A percentile compares a stretch with the other conserved stretches of the same genome.
Conservation (phyloP, 2,797 vertebrate species). For the Pogoniulus pusillus region DNA sequence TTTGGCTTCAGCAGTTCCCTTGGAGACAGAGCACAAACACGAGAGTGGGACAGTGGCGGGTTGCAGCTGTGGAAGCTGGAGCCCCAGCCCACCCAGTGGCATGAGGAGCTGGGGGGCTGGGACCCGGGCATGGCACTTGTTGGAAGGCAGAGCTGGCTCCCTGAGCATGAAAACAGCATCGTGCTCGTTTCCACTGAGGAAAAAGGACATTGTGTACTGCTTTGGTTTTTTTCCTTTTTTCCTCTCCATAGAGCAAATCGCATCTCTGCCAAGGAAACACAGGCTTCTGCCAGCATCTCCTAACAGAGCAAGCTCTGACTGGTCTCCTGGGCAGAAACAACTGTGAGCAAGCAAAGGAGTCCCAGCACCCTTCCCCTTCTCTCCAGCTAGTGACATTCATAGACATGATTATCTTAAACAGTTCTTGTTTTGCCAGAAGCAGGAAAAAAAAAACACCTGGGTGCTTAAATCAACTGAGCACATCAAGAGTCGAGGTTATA, state of each 20-base stretch:
- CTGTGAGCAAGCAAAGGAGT: background rate
- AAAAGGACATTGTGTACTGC: slow-evolving; percentile 16
- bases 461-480: background rate
- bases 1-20: background rate
- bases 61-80: background rate
- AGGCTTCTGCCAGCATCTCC: background rate
- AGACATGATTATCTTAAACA: background rate
- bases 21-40: accelerated
- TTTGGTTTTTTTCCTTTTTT: background rate
- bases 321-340: background rate
- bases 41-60: accelerated
- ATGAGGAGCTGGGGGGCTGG: accelerated
- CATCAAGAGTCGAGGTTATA: background rate
- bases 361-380: background rate
- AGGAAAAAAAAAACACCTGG: background rate
- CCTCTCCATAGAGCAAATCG: background rate
- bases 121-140: accelerated
- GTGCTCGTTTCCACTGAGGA: background rate
- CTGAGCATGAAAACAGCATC: background rate
- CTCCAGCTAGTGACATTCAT: background rate
- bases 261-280: slow-evolving; percentile 27
- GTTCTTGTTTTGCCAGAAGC: background rate
- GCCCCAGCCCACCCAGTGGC: accelerated
- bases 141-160: background rate
- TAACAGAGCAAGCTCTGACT: background rate